Evolutionary conservation across 2,888 invertebrate species (phyloP), one percentile per base, ranked within the genome.

Genomic region (Nomada ruficornis): DNA sequence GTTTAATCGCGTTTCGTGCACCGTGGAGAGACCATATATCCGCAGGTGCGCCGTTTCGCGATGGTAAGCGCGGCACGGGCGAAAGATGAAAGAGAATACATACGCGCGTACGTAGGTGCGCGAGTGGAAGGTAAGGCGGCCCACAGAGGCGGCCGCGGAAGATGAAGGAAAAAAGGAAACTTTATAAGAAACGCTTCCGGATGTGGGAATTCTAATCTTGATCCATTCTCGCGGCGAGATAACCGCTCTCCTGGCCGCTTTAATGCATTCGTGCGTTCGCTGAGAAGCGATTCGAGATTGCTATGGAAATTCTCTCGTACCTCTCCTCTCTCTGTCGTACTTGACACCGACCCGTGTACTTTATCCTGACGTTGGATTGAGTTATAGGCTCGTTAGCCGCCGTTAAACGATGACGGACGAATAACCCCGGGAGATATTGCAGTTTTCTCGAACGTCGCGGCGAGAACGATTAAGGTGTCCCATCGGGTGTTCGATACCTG

Each of bases 121-220:
- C 47, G 57, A 65, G 73, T 63, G 55, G 64, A 62, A 65, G 50
- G 76, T 72, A 70, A 50, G 54, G 13, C 59, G 29, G 50, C 47
- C 47, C 47, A 20, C 59, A 71, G 59, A 18, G 54, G 82, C 71
- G 54, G 77, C 20, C 65, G 42, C 60, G 60, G 54, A 83, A 80
- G 84, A 82, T 76, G 77, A 77, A 80, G 81, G 69, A 77, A 78
- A 69, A 36, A 74, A 63, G 80, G 78, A 70, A 83, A 77, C 84
- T 76, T 64, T 80, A 70, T 79, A 82, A 84, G 85, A 85, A 83
- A 82, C 81, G 67, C 79, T 67, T 82, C 85, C 70, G 88, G 86
- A 81, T 73, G 78, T 80, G 87, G 86, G 81, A 85, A 82, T 73
- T 47, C 78, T 78, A 77, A 85, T 85, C 85, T 85, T 80, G 85